These are phyloP conservation scores for Pseudomyrmex cubaensis DNA, from an alignment of 1,140 invertebrate genomes.

Conservation along the genomic window DNA sequence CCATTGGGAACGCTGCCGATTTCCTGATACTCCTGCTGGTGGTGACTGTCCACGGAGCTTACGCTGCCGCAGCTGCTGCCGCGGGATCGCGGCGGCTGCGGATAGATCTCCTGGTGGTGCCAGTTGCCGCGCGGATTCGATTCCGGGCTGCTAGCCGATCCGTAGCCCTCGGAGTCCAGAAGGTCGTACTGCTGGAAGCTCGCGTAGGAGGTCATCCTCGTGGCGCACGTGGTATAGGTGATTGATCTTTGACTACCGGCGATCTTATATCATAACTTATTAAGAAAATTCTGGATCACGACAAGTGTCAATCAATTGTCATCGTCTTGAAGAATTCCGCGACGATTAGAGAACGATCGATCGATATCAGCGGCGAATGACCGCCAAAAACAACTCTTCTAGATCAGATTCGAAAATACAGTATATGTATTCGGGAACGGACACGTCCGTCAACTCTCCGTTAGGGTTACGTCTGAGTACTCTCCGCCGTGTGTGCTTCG, in stretches of 20 bases:
- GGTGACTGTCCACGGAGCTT: slow-evolving; percentile 81
- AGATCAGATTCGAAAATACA: background rate
- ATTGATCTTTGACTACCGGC: slow-evolving; percentile 21
- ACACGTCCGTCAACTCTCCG: slow-evolving; percentile 3
- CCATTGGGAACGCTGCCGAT: slow-evolving; percentile 55
- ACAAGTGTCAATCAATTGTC: slow-evolving; percentile 17
- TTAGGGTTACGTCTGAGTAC: slow-evolving; percentile 27
- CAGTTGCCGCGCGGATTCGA: slow-evolving; percentile 77
- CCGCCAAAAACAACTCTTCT: background rate
- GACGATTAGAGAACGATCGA: background rate
- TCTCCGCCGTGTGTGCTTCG: slow-evolving; percentile 70
- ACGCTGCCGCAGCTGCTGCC: slow-evolving; percentile 82
- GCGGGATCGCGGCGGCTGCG: slow-evolving; percentile 80
- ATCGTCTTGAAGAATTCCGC: background rate
- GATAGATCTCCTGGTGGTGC: slow-evolving; percentile 77
- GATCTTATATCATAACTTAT: slow-evolving; percentile 48
- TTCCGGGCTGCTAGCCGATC: slow-evolving; percentile 82
- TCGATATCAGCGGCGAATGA: background rate
- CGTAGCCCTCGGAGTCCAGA: slow-evolving; percentile 82
- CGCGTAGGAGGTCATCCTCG: slow-evolving; percentile 78
- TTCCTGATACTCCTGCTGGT: slow-evolving; percentile 77
- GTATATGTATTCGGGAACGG: background rate
- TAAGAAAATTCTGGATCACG: background rate
- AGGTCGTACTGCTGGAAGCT: slow-evolving; percentile 81
- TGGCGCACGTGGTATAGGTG: slow-evolving; percentile 17